These are phyloP conservation scores for Rambutsinella grinnellia DNA, from an alignment of 2,888 invertebrate genomes.

Conservation along the genomic window DNA sequence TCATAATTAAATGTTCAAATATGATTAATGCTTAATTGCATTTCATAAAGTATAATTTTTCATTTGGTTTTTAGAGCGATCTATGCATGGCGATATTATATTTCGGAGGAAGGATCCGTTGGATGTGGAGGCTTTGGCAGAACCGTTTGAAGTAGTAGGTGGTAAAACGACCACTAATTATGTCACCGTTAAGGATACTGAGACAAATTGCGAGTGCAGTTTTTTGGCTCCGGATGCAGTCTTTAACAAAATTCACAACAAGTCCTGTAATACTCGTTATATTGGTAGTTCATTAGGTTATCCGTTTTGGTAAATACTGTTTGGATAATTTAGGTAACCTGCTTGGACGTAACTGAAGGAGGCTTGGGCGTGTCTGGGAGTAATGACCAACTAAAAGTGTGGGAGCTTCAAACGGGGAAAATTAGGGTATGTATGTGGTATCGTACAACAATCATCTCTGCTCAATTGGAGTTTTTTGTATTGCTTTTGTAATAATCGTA, in stretches of 20 bases:
- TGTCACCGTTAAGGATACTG: conserved; percentile 71
- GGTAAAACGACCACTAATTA: conserved; percentile 66
- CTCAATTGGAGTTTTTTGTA: not conserved
- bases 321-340: conserved; percentile 70
- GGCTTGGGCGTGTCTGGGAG: conserved; percentile 76
- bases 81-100: conserved; percentile 66
- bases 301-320: not conserved
- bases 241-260: conserved; percentile 70
- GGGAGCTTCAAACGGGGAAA: conserved; percentile 76
- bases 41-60: conserved; percentile 2
- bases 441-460: no score
- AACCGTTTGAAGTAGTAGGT: conserved; percentile 39
- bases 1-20: no score
- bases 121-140: conserved; percentile 64
- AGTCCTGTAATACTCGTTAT: conserved; percentile 68
- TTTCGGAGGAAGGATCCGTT: conserved; percentile 38
- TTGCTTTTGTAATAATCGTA: not conserved
- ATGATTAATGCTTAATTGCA: no score
- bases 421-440: conserved; percentile 69
- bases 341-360: conserved; percentile 75
- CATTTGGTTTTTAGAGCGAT: conserved; percentile 48
- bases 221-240: conserved; percentile 73
- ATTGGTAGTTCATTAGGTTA: not conserved
- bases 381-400: conserved; percentile 74
- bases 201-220: conserved; percentile 71